A percentile compares a stretch with the other conserved stretches of the same genome.
phyloP scores from a whole-genome alignment of 2,888 invertebrate species.

The Spisula subtruncata region DNA sequence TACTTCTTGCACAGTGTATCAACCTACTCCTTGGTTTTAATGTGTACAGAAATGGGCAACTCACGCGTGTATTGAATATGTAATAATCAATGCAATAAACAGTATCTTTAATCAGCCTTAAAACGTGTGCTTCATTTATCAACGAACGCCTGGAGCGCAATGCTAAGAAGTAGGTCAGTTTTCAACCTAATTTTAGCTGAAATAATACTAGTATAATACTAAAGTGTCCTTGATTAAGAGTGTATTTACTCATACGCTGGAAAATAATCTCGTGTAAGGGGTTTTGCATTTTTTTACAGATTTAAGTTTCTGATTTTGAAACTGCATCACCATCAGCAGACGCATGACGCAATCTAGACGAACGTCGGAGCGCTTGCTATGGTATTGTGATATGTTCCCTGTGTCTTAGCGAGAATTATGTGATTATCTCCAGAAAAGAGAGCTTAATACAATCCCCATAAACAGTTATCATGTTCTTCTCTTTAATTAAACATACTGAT shows the following conservation, averaged over 20 bases:
- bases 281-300: not conserved
- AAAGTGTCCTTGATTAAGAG: no score
- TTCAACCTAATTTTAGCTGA: not conserved
- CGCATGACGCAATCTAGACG: not conserved
- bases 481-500: slow-evolving; percentile 49
- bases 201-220: not conserved
- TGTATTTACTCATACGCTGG: no score
- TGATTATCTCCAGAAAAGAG: not conserved
- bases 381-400: not conserved
- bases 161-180: not conserved
- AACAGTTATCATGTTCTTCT: slow-evolving; percentile 29
- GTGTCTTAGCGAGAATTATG: not conserved
- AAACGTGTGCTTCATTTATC: no score
- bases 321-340: not conserved
- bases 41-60: no score
- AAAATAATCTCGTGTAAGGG: not conserved
- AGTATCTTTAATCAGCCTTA: no score
- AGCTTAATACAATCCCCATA: slow-evolving; percentile 3
- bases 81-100: no score
- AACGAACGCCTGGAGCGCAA: not conserved
- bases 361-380: not conserved
- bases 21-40: no score
- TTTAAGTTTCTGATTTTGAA: not conserved
- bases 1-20: no score
- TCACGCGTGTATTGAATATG: no score